phyloP scores from a whole-genome alignment of 1,140 invertebrate genomes.

The Gonioctena quinquepunctata region DNA sequence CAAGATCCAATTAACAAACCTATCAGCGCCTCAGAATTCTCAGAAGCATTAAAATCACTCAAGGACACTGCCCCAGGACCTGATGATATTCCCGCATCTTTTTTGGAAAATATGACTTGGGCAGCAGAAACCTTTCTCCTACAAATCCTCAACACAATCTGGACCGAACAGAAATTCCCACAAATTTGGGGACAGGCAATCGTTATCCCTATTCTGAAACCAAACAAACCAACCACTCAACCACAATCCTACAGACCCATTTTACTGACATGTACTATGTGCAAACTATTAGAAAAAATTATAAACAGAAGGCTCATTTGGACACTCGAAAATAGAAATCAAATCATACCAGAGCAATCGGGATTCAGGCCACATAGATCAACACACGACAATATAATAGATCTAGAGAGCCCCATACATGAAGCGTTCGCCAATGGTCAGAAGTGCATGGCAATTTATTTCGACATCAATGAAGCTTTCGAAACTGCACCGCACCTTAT shows the following conservation, averaged over 20 bases:
- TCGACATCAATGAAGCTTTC: conserved; percentile 31
- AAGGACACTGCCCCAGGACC: neutral
- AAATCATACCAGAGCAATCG: conserved; percentile 17
- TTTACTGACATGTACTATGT: conserved; percentile 27
- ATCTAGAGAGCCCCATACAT: conserved; percentile 17
- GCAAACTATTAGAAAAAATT: conserved; percentile 35
- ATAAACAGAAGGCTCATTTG: conserved; percentile 27
- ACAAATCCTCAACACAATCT: conserved; percentile 5
- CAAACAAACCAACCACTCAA: neutral
- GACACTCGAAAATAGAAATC: conserved; percentile 15
- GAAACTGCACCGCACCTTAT: conserved; percentile 22
- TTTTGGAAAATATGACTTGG: neutral
- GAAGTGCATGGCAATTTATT: conserved; percentile 23
- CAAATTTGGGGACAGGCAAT: neutral
- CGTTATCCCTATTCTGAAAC: conserved; percentile 1
- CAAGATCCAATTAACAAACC: neutral
- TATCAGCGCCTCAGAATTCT: neutral
- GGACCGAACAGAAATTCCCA: conserved; percentile 1
- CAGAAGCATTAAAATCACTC: neutral
- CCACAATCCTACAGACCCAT: conserved; percentile 21
- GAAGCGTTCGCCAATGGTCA: conserved; percentile 20
- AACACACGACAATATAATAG: conserved; percentile 28
- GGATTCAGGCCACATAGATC: conserved; percentile 24
- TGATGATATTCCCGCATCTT: conserved; percentile 1
- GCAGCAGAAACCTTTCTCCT: neutral